phyloP scores from a whole-genome alignment of 2,797 vertebrate species.

The Sebastes itinus region DNA sequence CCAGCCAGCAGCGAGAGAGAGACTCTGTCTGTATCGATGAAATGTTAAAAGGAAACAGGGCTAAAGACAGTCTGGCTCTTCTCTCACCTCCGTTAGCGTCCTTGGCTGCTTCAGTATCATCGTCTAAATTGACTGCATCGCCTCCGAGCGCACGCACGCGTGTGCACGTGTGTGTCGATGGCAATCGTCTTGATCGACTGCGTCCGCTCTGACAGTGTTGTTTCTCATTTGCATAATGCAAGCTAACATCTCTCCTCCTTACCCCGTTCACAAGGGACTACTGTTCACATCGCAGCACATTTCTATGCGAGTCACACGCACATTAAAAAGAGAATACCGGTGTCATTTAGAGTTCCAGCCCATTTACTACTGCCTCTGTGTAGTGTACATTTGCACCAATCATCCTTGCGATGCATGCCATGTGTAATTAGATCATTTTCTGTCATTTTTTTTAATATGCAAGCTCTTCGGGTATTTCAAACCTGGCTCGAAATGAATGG shows the following conservation, averaged over 20 bases:
- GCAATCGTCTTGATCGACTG: constrained; percentile 16
- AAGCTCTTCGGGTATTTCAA: constrained; percentile 28
- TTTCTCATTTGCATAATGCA: constrained; percentile 53
- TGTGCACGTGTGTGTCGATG: background rate
- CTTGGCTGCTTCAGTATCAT: constrained; percentile 8
- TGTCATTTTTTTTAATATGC: constrained; percentile 19
- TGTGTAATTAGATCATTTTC: constrained; percentile 47
- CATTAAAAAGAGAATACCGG: constrained; percentile 40
- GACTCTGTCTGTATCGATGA: constrained; percentile 11
- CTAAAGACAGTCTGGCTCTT: constrained; percentile 31
- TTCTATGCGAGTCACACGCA: constrained; percentile 48
- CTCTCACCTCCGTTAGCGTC: constrained; percentile 14
- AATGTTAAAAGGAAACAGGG: constrained; percentile 31
- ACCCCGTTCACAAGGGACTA: constrained; percentile 17
- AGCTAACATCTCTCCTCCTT: constrained; percentile 25
- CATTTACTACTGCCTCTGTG: constrained; percentile 38
- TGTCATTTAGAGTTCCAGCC: constrained; percentile 57
- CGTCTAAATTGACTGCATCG: background rate
- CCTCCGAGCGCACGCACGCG: background rate
- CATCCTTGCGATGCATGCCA: constrained; percentile 20
- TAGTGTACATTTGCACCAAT: constrained; percentile 2
- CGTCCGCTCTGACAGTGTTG: constrained; percentile 10
- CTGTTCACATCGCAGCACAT: constrained; percentile 40
- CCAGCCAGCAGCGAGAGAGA: background rate
- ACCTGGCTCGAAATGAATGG: constrained; percentile 34